Percentiles rank a stretch among this genome's conserved stretches.
Evolutionary conservation across 2,888 invertebrate genomes (phyloP).

Genomic region (Ophioninae sp.): DNA sequence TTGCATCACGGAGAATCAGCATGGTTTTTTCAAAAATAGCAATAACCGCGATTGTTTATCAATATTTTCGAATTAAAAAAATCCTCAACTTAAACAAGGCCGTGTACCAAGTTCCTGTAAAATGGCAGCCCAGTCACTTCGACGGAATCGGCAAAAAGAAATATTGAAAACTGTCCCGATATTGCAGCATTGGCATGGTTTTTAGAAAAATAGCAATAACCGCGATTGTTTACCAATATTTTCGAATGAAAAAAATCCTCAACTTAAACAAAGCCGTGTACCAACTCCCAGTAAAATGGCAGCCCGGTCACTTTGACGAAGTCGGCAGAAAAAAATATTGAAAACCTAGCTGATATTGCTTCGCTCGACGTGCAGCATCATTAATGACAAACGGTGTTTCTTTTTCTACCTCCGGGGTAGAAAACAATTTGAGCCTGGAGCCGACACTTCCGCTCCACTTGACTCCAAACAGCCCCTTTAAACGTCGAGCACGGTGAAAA

Average conservation of each 20-base stretch:
- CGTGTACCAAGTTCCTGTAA: not conserved
- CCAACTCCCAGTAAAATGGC: not conserved
- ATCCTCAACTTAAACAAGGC: not conserved
- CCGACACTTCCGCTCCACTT: not conserved
- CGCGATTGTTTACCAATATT: not conserved
- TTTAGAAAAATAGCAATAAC: not conserved
- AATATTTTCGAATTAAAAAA: not conserved
- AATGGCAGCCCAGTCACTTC: not conserved
- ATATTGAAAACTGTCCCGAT: not conserved
- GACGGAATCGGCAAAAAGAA: not conserved
- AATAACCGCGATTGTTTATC: not conserved
- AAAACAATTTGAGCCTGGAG: conserved; percentile 7
- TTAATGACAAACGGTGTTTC: not conserved
- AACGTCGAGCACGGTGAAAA: conserved; percentile 1
- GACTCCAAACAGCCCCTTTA: conserved; percentile 10
- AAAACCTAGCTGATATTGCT: not conserved
- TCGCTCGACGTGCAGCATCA: not conserved
- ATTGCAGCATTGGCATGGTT: not conserved
- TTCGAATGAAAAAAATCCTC: not conserved
- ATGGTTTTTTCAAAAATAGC: not conserved
- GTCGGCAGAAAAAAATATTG: not conserved
- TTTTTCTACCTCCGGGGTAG: not conserved
- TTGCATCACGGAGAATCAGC: no score
- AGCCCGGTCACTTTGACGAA: not conserved
- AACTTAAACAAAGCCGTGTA: not conserved